phyloP scores from a whole-genome alignment of 1,140 invertebrate genomes.

The Radopholus similis region DNA sequence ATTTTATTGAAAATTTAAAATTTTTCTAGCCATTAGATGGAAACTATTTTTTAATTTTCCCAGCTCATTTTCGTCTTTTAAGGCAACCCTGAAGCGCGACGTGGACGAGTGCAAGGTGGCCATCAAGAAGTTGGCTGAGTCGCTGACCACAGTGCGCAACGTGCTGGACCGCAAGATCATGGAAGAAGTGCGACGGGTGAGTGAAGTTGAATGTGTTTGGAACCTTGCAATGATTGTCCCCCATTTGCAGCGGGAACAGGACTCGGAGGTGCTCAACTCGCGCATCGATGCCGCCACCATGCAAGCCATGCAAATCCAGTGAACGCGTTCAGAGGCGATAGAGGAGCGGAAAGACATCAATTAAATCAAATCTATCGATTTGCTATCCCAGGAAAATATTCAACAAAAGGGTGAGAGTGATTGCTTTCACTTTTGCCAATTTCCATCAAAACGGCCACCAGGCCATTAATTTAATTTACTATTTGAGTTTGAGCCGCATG shows the following conservation, averaged over 20 bases:
- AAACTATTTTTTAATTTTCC: too few relatives aligned
- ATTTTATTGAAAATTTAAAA: too few relatives aligned
- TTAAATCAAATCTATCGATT: too few relatives aligned
- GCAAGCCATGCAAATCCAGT: slow-evolving; percentile 18
- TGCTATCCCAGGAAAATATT: too few relatives aligned
- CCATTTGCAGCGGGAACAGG: slow-evolving; percentile 45
- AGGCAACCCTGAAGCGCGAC: slow-evolving; percentile 43
- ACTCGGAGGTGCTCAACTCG: slow-evolving; percentile 35
- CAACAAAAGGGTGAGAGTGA: too few relatives aligned
- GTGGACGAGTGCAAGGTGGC: slow-evolving; percentile 58
- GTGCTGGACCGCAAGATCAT: slow-evolving; percentile 52
- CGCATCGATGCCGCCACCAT: slow-evolving; percentile 25
- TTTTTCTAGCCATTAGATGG: too few relatives aligned
- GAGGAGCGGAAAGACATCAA: too few relatives aligned
- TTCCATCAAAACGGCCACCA: too few relatives aligned
- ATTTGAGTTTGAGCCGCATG: too few relatives aligned
- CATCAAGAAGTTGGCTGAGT: slow-evolving; percentile 58
- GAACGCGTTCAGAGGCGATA: background rate
- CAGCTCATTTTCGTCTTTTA: slow-evolving; percentile 25
- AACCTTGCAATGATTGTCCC: background rate
- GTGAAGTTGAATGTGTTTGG: slow-evolving; percentile 6
- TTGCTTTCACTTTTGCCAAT: too few relatives aligned
- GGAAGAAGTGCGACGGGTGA: slow-evolving; percentile 50
- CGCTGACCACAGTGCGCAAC: slow-evolving; percentile 58
- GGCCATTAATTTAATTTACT: too few relatives aligned